phyloP scores from a whole-genome alignment of 2,888 invertebrate genomes.

The Eledona agricola region DNA sequence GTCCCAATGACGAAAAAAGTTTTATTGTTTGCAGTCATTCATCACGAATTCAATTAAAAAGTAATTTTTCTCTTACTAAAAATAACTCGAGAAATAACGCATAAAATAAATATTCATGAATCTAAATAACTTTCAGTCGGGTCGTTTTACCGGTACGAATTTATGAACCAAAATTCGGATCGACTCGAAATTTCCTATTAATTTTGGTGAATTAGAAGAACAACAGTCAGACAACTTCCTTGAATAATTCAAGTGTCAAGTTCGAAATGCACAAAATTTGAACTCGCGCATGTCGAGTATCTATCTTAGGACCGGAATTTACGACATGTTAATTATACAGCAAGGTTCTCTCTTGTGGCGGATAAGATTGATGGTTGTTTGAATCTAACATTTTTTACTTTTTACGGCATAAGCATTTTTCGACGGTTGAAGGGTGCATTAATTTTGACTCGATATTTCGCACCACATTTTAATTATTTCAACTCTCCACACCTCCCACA shows the following conservation, averaged over 20 bases:
- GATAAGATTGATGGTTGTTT: slow-evolving; percentile 42
- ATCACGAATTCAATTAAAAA: slow-evolving; percentile 46
- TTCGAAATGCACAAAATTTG: slow-evolving; percentile 15
- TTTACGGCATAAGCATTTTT: slow-evolving; percentile 39
- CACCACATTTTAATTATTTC: slow-evolving; percentile 17
- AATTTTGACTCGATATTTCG: slow-evolving; percentile 32
- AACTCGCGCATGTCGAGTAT: slow-evolving; percentile 29
- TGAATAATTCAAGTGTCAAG: slow-evolving; percentile 9
- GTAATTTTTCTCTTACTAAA: slow-evolving; percentile 43
- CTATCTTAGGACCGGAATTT: slow-evolving; percentile 40
- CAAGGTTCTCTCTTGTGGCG: slow-evolving; percentile 36
- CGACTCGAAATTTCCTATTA: not conserved
- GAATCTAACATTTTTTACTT: slow-evolving; percentile 38
- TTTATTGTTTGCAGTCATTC: slow-evolving; percentile 37
- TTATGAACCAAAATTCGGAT: too few species aligned
- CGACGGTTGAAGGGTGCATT: slow-evolving; percentile 28
- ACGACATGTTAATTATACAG: slow-evolving; percentile 45
- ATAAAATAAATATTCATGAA: slow-evolving; percentile 47
- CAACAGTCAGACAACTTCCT: slow-evolving; percentile 1
- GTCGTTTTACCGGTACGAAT: too few species aligned
- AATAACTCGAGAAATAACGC: slow-evolving; percentile 40
- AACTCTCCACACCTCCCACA: not conserved
- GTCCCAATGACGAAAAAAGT: too few species aligned
- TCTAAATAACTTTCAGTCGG: slow-evolving; percentile 41
- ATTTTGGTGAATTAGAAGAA: slow-evolving; percentile 1